Evolutionary conservation across 2,797 vertebrate species (phyloP), one percentile per base, ranked within the genome.

Genomic region (Heliangelus exortis): DNA sequence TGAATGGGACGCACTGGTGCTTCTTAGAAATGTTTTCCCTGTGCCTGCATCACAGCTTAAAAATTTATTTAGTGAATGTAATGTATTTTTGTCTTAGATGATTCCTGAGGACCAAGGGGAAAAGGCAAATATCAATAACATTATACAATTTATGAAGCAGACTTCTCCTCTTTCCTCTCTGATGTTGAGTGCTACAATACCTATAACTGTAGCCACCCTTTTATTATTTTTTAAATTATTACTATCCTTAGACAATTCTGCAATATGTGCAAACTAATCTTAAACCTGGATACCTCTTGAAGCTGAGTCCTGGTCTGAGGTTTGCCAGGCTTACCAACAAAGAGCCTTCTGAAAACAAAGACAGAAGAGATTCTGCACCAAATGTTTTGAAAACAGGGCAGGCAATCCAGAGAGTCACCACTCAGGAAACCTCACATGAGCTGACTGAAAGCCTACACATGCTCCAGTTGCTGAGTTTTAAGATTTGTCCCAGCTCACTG

Each of bases 171-270:
- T 15, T 78, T 2, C 4, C 9, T 9, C 6, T n/a, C 34, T 61
- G 15, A 15, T 47, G 28, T 19, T 2, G 0, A 51, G 6, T 71
- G 43, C 31, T 71, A 34, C 7, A 86, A 75, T 28, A 36, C 3
- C 12, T 65, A 1, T 45, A 43, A 47, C 8, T 55, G 3, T 5
- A 51, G 33, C 25, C 0, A 61, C 1, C 1, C 18, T 45, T 55
- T 54, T 41, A 41, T 14, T 39, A 14, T 41, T 14, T 82, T 34
- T 43, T 2, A 7, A 17, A 15, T 31, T 47, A 20, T 47, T 47
- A 22, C 21, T 7, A 39, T 25, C 13, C 29, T 47, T 68, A 43
- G 13, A 43, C 6, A 81, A 68, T 65, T 36, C 21, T 84, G 34
- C 9, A 47, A 11, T 47, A 47, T 9, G 3, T 39, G 14, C 29